Evolutionary conservation across 1,140 invertebrate genomes (phyloP).

Genomic region (Drosophila ambigua): DNA sequence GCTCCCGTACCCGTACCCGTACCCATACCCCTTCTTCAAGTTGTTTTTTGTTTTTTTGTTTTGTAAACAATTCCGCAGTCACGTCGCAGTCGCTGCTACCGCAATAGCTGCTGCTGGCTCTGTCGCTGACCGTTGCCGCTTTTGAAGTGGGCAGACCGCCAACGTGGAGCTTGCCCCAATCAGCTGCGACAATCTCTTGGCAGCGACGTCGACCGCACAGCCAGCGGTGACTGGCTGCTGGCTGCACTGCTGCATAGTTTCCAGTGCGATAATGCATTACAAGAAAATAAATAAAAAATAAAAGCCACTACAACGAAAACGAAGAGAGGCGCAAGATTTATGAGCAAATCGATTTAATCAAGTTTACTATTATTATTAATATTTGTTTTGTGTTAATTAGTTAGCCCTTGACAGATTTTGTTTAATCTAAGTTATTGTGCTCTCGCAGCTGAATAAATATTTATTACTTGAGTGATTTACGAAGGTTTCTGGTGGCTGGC

Average conservation of each 20-base stretch:
- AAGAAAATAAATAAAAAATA: conserved; percentile 26
- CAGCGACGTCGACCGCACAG: conserved; percentile 28
- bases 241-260: conserved; percentile 22
- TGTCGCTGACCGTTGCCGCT: conserved; percentile 12
- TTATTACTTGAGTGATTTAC: conserved; percentile 65
- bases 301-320: too few species aligned
- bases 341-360: conserved; percentile 60
- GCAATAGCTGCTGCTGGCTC: neutral
- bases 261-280: conserved; percentile 56
- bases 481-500: neutral
- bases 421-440: conserved; percentile 45
- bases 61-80: conserved; percentile 71
- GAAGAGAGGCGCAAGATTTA: conserved; percentile 46
- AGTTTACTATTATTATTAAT: conserved; percentile 44
- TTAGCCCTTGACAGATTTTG: conserved; percentile 52
- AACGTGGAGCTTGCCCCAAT: conserved; percentile 51
- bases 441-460: conserved; percentile 50
- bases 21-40: conserved; percentile 28
- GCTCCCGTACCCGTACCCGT: conserved; percentile 2
- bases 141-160: conserved; percentile 70
- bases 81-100: conserved; percentile 39
- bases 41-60: conserved; percentile 67
- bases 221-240: neutral
- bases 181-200: conserved; percentile 64
- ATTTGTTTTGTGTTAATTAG: conserved; percentile 73